Conservation (phyloP, 2,797 vertebrate genomes). For the Melanotaenia nigrans region DNA sequence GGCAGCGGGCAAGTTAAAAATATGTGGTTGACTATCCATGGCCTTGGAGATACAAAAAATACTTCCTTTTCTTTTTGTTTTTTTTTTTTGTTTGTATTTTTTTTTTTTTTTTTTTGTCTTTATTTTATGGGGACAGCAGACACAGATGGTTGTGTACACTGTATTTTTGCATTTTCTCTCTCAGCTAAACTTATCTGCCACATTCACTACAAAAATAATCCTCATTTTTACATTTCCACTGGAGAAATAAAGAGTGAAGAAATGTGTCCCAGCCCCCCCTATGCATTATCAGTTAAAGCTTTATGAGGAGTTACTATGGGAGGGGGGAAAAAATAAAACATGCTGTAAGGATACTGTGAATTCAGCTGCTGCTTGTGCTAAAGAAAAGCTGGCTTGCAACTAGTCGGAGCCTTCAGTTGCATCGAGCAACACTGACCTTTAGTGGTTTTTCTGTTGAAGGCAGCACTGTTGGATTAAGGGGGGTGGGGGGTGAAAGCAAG, state of each 20-base stretch:
- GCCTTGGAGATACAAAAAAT: slow-evolving; percentile 75
- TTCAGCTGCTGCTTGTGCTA: slow-evolving; percentile 73
- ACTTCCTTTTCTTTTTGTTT: neutral
- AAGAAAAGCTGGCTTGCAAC: slow-evolving; percentile 34
- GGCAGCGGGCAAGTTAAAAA: slow-evolving; percentile 68
- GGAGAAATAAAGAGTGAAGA: slow-evolving; percentile 69
- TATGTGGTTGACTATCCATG: slow-evolving; percentile 77
- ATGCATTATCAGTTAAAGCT: slow-evolving; percentile 83
- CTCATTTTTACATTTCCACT: slow-evolving; percentile 73
- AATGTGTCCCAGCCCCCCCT: slow-evolving; percentile 70
- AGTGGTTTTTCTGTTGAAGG: slow-evolving; percentile 75
- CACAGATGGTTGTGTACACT: slow-evolving; percentile 79
- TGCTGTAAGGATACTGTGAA: slow-evolving; percentile 83
- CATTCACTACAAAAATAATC: slow-evolving; percentile 43
- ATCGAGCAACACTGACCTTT: slow-evolving; percentile 68
- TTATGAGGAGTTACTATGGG: slow-evolving; percentile 70
- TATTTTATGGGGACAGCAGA: slow-evolving; percentile 62
- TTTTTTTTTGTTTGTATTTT: slow-evolving; percentile 31
- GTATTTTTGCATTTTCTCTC: slow-evolving; percentile 75
- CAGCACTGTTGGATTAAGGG: slow-evolving; percentile 63
- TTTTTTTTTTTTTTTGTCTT: slow-evolving; percentile 32
- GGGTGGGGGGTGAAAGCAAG: slow-evolving; percentile 21
- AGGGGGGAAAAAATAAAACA: slow-evolving; percentile 17
- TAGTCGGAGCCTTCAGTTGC: slow-evolving; percentile 40
- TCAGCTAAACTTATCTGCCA: slow-evolving; percentile 25